Percentiles rank a stretch among this genome's conserved stretches.
These are phyloP conservation scores for Neoniphon sammara DNA, from an alignment of 2,797 vertebrate species.

Conservation along the genomic window DNA sequence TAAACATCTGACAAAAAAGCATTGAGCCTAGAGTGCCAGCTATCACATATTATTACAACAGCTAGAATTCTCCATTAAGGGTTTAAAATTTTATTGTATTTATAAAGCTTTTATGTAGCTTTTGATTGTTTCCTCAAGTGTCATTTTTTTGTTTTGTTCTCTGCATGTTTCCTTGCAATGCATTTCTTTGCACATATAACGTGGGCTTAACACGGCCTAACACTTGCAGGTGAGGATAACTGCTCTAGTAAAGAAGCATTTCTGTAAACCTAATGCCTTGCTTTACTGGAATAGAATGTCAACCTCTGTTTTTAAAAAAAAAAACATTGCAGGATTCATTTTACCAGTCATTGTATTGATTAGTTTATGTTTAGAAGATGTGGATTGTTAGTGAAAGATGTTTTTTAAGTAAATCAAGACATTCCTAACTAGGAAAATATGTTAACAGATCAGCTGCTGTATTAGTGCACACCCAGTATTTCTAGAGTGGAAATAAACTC, in stretches of 20 bases:
- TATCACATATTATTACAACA: constrained; percentile 95
- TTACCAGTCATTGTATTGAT: constrained; percentile 93
- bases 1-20: constrained; percentile 80
- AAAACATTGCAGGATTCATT: constrained; percentile 92
- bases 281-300: constrained; percentile 93
- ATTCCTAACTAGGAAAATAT: constrained; percentile 96
- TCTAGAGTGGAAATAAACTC: constrained; percentile 89
- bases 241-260: constrained; percentile 96
- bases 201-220: constrained; percentile 88
- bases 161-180: constrained; percentile 99
- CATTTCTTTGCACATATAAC: constrained; percentile 99
- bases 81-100: constrained; percentile 97
- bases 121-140: constrained; percentile 92
- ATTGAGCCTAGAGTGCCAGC: constrained; percentile 93
- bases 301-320: constrained; percentile 84
- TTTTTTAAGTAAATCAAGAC: constrained; percentile 91
- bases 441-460: constrained; percentile 94
- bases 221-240: constrained; percentile 96
- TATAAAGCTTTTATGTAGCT: constrained; percentile 97
- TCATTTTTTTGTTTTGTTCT: constrained; percentile 87
- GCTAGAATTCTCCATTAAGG: constrained; percentile 93
- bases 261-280: constrained; percentile 89
- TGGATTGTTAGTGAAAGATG: constrained; percentile 88
- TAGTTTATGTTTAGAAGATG: constrained; percentile 96
- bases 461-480: constrained; percentile 88